These are phyloP conservation scores for Pseudoatta argentina DNA, from an alignment of 1,140 invertebrate genomes.

Conservation along the genomic window DNA sequence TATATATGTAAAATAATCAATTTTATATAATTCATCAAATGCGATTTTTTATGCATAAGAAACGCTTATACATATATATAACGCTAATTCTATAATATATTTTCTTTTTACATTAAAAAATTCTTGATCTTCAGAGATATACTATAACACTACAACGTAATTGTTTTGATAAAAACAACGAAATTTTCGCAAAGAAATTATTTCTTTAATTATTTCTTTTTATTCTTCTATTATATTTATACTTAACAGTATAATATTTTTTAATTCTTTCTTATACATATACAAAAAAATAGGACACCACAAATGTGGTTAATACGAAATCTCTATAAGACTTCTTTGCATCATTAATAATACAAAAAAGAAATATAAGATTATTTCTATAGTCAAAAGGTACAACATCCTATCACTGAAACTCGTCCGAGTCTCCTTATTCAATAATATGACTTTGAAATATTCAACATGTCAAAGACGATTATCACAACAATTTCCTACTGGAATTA, in stretches of 20 bases:
- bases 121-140: neutral
- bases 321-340: conserved; percentile 27
- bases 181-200: neutral
- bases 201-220: neutral
- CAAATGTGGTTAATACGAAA: conserved; percentile 40
- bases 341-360: conserved; percentile 26
- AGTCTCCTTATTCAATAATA: conserved; percentile 14
- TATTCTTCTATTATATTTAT: neutral
- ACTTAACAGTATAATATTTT: neutral
- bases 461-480: conserved; percentile 49
- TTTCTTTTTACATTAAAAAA: neutral
- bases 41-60: neutral
- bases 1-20: conserved; percentile 18
- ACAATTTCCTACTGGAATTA: conserved; percentile 49
- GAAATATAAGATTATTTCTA: conserved; percentile 39
- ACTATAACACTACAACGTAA: conserved; percentile 5
- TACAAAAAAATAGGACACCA: conserved; percentile 53
- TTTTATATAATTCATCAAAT: conserved; percentile 11
- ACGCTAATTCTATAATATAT: neutral
- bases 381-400: conserved; percentile 25
- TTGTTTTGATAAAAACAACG: neutral
- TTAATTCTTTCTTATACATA: conserved; percentile 6
- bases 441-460: conserved; percentile 39
- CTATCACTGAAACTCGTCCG: neutral
- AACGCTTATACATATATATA: neutral